A percentile compares a stretch with the other conserved stretches of the same genome.
Conservation (phyloP, 2,113 vertebrate genomes). For the Ctenomys sociabilis region DNA sequence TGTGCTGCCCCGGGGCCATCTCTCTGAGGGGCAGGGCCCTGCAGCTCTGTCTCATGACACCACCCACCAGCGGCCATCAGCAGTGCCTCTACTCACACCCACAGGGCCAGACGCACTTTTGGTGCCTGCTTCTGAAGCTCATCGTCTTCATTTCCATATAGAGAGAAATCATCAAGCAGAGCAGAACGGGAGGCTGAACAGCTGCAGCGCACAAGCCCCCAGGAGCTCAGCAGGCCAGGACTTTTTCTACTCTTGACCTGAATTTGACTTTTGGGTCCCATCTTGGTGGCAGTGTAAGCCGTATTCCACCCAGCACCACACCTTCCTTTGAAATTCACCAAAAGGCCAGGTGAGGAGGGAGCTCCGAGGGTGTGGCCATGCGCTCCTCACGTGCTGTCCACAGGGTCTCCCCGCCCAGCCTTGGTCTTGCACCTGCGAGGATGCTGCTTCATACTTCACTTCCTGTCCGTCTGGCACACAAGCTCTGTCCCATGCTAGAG, state of each 20-base stretch:
- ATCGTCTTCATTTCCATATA: not conserved
- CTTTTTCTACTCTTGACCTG: not conserved
- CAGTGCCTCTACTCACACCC: accelerated
- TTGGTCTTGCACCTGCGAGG: accelerated
- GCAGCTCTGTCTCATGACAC: not conserved
- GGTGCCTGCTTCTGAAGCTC: not conserved
- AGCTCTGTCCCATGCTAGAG: no score
- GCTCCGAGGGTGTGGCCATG: not conserved
- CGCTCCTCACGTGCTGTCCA: accelerated
- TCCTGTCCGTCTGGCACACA: no score
- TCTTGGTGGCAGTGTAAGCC: not conserved
- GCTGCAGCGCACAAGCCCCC: not conserved
- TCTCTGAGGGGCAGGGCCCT: not conserved
- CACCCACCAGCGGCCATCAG: accelerated
- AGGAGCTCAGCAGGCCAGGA: not conserved
- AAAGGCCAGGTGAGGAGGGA: not conserved
- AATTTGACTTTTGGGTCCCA: not conserved
- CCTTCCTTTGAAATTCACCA: not conserved
- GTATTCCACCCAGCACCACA: not conserved
- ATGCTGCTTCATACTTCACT: no score
- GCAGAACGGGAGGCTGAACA: not conserved
- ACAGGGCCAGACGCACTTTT: not conserved
- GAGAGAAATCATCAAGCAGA: not conserved
- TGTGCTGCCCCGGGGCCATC: not conserved
- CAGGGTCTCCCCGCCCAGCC: accelerated